Base-by-base conservation (phyloP, 2,113 vertebrate species). In the Carassius gibelio region DNA sequence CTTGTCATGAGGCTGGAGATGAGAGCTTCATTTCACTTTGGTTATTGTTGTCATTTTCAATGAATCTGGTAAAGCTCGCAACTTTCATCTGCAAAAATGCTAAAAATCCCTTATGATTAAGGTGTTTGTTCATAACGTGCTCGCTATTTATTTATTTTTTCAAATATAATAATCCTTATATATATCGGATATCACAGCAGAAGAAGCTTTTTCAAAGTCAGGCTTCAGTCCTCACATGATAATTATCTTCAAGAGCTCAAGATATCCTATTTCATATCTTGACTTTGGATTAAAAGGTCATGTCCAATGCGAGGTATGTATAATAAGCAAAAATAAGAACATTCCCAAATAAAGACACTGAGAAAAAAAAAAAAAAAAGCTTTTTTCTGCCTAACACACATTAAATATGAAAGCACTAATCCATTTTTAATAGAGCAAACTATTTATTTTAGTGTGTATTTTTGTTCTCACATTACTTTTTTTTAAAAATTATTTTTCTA, bases 81-180 rank as follows among this genome's bases (percentile, higher is more conserved):
- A 26, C 84, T 79, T 80, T 85, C 69, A 71, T 77, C 81, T 17
- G 69, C 10, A 30, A 71, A 76, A 83, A 84, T n/a, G 11, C 64
- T 36, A 17, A 13, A 72, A 85, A 82, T 85, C 69, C 75, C 75
- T 36, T 26, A 59, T 80, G 83, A 69, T 86, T 45, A 68, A 66
- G 5, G 80, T 75, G 8, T 77, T 55, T 71, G 66, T 61, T 57
- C 57, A 9, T 55, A n/a, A 64, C 59, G 30, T 64, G 61, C 19
- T 64, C 26, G n/a, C 36, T 9, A 62, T 59, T 26, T 4, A 55
- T 55, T 30, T 50, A 21, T 14, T 74, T 36, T 71, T 36, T 71
- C 1, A 1, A 38, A 42, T 42, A 42, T 42, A 42, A 42, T 8
- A 8, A 4, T 38, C 5, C 26, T 26, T 6, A 55, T 55, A 55